A percentile compares a stretch with the other conserved stretches of the same genome.
Conservation (phyloP, 2,797 vertebrate species). For the Chaunax sp. region DNA sequence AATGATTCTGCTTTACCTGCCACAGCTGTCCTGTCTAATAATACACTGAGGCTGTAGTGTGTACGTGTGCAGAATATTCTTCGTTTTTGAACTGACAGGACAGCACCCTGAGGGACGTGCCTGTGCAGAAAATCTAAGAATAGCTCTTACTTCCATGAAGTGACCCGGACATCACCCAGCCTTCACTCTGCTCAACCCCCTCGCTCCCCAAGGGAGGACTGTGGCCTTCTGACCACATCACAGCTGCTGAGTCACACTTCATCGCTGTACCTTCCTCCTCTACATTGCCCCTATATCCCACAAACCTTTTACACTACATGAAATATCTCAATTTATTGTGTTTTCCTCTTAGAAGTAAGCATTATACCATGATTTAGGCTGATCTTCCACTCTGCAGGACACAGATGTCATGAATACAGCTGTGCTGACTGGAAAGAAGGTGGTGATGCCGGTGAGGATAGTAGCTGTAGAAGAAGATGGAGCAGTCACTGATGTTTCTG, state of each 20-base stretch:
- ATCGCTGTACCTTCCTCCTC: slow-evolving; percentile 7
- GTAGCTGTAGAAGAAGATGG: slow-evolving; percentile 91
- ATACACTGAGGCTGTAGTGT: background rate
- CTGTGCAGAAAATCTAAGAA: slow-evolving; percentile 49
- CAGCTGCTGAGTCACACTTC: slow-evolving; percentile 34
- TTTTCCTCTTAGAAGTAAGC: background rate
- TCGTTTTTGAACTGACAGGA: slow-evolving; percentile 33
- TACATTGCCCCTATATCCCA: background rate
- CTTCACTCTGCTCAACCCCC: slow-evolving; percentile 11
- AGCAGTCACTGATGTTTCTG: slow-evolving; percentile 84
- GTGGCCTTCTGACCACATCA: slow-evolving; percentile 24
- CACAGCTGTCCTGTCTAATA: slow-evolving; percentile 18
- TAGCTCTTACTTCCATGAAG: slow-evolving; percentile 32
- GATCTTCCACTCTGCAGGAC: slow-evolving; percentile 81
- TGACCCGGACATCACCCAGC: slow-evolving; percentile 39
- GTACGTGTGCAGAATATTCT: slow-evolving; percentile 12
- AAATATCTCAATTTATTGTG: background rate
- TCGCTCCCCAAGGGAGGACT: slow-evolving; percentile 19
- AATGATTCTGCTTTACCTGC: slow-evolving; percentile 1
- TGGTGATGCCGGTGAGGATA: slow-evolving; percentile 89
- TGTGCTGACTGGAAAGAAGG: slow-evolving; percentile 91
- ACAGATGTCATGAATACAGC: slow-evolving; percentile 94
- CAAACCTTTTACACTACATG: background rate
- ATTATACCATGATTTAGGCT: background rate
- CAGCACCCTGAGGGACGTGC: slow-evolving; percentile 32